Evolutionary conservation across 2,888 invertebrate species (phyloP).

Genomic region (Chrysodeixis includens): DNA sequence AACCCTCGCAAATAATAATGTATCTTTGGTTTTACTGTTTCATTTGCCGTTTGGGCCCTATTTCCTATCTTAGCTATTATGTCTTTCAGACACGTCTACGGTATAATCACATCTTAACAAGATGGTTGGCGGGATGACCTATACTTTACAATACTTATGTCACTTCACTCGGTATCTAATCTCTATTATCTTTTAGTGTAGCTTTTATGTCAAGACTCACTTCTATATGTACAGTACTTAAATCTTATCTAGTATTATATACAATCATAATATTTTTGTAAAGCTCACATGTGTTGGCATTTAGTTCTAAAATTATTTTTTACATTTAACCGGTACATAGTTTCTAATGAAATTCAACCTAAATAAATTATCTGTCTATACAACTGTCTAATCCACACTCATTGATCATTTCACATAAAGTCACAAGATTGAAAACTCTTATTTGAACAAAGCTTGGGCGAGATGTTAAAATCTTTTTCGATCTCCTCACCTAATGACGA

Average conservation of each 20-base stretch:
- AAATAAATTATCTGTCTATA: too few relatives aligned
- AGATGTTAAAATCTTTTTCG: neutral
- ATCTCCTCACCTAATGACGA: neutral
- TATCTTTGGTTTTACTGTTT: slow-evolving; percentile 52
- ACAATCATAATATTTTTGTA: neutral
- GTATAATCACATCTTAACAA: neutral
- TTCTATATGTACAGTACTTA: neutral
- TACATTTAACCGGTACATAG: too few relatives aligned
- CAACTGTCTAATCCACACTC: too few relatives aligned
- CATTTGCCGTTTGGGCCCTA: slow-evolving; percentile 34
- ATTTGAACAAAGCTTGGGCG: neutral
- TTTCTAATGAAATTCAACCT: too few relatives aligned
- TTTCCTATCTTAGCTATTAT: slow-evolving; percentile 26
- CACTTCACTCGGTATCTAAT: neutral
- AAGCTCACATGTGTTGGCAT: too few relatives aligned
- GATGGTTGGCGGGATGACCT: neutral
- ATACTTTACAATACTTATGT: slow-evolving; percentile 12
- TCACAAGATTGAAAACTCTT: neutral
- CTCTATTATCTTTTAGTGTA: too few relatives aligned
- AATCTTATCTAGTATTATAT: neutral
- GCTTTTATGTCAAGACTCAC: too few relatives aligned
- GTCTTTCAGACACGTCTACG: slow-evolving; percentile 49
- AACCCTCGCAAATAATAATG: slow-evolving; percentile 80
- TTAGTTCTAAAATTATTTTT: too few relatives aligned
- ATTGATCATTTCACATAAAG: neutral